These are phyloP conservation scores for Actinia tenebrosa DNA, from an alignment of 64 coral and sea anemone species.

Conservation along the genomic window DNA sequence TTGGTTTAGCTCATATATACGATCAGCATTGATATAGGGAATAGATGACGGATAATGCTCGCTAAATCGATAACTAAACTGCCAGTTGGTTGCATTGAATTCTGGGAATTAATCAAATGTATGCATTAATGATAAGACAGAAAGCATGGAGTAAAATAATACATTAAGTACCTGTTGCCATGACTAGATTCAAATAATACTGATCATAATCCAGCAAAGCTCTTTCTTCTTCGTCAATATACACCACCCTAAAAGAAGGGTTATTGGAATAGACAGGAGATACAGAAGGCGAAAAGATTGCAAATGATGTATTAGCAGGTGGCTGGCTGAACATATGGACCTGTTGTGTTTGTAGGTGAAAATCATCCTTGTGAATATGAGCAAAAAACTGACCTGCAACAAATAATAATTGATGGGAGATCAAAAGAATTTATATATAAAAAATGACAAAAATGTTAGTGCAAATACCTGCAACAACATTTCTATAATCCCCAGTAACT, in stretches of 20 bases:
- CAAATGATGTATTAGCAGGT: constrained; percentile 12
- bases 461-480: constrained; percentile 42
- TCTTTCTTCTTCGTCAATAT: constrained; percentile 33
- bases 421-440: not conserved
- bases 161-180: constrained; percentile 62
- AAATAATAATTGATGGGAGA: not conserved
- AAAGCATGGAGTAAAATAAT: too few species aligned
- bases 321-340: not conserved
- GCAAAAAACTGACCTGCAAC: constrained; percentile 66
- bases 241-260: constrained; percentile 55
- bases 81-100: constrained; percentile 58
- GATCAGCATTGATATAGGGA: constrained; percentile 53
- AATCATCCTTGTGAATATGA: constrained; percentile 76
- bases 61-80: constrained; percentile 67
- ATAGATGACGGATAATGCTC: constrained; percentile 64
- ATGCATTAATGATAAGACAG: not conserved
- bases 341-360: constrained; percentile 35
- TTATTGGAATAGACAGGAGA: constrained; percentile 69
- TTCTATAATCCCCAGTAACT: constrained; percentile 36
- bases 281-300: constrained; percentile 54
- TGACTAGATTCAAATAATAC: constrained; percentile 76
- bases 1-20: constrained; percentile 85
- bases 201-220: constrained; percentile 73
- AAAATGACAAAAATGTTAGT: not conserved
- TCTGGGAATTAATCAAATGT: constrained; percentile 24